phyloP scores from a whole-genome alignment of 1,140 invertebrate species.

The Melipona quadrifasciata region DNA sequence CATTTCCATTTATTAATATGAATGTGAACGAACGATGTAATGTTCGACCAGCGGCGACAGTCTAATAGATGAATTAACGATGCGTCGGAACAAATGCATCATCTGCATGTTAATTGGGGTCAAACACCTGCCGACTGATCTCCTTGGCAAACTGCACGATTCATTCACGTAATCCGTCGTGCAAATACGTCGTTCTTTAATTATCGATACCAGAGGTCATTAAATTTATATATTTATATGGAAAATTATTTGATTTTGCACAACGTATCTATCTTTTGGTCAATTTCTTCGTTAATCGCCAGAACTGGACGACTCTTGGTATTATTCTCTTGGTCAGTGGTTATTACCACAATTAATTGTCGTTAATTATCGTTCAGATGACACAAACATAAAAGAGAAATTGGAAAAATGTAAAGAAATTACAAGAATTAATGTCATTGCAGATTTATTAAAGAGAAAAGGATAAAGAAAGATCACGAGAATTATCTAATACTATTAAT shows the following conservation, averaged over 20 bases:
- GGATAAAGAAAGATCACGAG: no score
- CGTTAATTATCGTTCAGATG: no score
- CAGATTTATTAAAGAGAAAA: no score
- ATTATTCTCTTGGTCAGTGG: no score
- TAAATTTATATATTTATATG: not conserved
- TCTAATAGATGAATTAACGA: slow-evolving; percentile 54
- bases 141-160: slow-evolving; percentile 26
- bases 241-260: not conserved
- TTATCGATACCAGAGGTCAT: not conserved
- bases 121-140: slow-evolving; percentile 41
- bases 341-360: no score
- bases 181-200: not conserved
- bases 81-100: slow-evolving; percentile 54
- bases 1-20: slow-evolving; percentile 62
- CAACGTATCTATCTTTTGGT: not conserved
- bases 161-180: not conserved
- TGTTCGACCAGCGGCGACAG: slow-evolving; percentile 46
- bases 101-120: slow-evolving; percentile 58
- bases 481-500: no score
- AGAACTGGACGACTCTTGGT: not conserved
- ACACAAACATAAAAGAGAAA: no score
- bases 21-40: slow-evolving; percentile 42
- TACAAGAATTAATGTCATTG: no score
- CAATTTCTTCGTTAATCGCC: not conserved
- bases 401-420: no score